These are phyloP conservation scores for Heliconius congener DNA, from an alignment of 1,140 invertebrate genomes.

Conservation along the genomic window DNA sequence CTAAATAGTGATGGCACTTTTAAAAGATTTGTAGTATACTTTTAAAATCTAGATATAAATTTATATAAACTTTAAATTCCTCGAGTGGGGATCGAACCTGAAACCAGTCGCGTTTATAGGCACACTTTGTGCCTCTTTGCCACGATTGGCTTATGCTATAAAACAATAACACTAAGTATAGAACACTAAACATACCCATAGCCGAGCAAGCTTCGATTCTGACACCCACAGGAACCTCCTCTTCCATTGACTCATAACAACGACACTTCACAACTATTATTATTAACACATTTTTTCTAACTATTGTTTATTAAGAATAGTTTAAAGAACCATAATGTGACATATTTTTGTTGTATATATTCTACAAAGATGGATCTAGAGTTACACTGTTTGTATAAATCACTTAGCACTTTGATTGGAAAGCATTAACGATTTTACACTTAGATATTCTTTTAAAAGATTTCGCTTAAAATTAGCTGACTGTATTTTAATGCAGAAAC, in stretches of 20 bases:
- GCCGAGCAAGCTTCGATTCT: slow-evolving; percentile 54
- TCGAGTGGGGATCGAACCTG: no score
- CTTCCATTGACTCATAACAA: slow-evolving; percentile 68
- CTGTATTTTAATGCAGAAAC: no score
- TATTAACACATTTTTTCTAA: slow-evolving; percentile 1
- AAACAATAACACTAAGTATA: no score
- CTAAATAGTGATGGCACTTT: no score
- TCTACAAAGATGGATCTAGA: background rate
- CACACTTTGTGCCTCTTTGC: no score
- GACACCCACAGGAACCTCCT: slow-evolving; percentile 62
- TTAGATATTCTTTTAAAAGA: background rate
- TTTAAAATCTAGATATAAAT: no score
- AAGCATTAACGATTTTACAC: background rate
- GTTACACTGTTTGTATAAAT: background rate
- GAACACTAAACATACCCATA: slow-evolving; percentile 57
- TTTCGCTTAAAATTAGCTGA: no score
- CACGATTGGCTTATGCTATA: no score
- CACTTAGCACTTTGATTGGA: no score
- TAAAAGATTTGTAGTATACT: no score
- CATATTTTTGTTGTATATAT: background rate
- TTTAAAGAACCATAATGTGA: background rate
- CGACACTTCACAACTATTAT: slow-evolving; percentile 33
- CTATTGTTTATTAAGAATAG: background rate
- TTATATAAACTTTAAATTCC: no score
- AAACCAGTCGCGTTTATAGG: no score